Evolutionary conservation across 1,140 invertebrate genomes (phyloP).

Genomic region (Lepeophtheirus salmonis): DNA sequence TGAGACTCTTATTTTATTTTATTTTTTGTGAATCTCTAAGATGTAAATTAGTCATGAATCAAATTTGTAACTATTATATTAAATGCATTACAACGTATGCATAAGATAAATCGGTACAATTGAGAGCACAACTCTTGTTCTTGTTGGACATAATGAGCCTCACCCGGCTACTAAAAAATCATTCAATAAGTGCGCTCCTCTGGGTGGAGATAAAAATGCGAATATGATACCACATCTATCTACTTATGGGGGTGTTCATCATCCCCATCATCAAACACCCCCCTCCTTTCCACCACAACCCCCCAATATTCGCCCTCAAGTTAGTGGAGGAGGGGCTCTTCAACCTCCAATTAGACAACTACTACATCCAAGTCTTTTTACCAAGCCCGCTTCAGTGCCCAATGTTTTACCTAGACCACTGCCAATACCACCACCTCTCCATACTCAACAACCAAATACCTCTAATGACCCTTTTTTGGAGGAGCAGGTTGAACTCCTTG

Average conservation of each 20-base stretch:
- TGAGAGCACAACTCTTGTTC: too few species aligned
- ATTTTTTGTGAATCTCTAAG: too few species aligned
- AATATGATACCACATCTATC: background rate
- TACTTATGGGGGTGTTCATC: background rate
- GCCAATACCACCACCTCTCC: background rate
- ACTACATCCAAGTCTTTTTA: background rate
- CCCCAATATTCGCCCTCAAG: background rate
- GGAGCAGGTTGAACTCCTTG: conserved; percentile 70
- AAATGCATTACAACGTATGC: too few species aligned
- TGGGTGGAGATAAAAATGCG: background rate
- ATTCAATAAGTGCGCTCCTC: too few species aligned
- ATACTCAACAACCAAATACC: conserved; percentile 16
- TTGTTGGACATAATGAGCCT: too few species aligned
- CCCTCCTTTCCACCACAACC: background rate
- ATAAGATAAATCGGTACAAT: too few species aligned
- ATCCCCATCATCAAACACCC: too few species aligned
- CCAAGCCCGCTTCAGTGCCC: background rate
- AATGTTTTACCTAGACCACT: background rate
- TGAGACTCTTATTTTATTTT: too few species aligned
- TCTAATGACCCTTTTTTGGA: conserved; percentile 35
- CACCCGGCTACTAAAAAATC: too few species aligned
- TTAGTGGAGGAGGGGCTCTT: background rate
- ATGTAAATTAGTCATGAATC: too few species aligned
- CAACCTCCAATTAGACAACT: background rate
- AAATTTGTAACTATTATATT: too few species aligned